Conservation (phyloP, 2,888 invertebrate genomes). For the Pseudolycoriella hygida region DNA sequence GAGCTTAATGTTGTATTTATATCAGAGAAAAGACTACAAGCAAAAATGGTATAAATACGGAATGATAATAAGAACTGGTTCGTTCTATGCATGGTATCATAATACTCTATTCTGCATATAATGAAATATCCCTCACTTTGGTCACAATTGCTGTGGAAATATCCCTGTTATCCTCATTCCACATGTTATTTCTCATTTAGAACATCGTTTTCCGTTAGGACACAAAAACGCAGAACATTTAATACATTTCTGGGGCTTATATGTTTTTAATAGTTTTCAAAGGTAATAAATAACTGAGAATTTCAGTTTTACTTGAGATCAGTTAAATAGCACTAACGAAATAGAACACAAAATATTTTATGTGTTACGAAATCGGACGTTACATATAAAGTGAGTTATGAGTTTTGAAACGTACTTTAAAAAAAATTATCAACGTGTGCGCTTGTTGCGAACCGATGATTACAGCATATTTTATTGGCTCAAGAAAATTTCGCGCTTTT, state of each 20-base stretch:
- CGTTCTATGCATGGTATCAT: not conserved
- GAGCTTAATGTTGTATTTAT: slow-evolving; percentile 9
- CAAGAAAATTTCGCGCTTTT: too few relatives aligned
- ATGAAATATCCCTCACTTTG: not conserved
- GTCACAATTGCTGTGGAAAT: not conserved
- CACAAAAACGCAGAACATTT: slow-evolving; percentile 4
- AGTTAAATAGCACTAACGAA: too few relatives aligned
- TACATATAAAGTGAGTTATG: too few relatives aligned
- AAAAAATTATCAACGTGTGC: too few relatives aligned
- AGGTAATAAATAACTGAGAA: slow-evolving; percentile 5
- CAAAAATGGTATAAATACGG: slow-evolving; percentile 6
- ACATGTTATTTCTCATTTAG: not conserved
- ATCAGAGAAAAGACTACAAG: not conserved
- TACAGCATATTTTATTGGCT: too few relatives aligned
- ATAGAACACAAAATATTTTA: too few relatives aligned
- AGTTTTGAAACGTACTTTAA: too few relatives aligned
- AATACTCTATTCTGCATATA: not conserved
- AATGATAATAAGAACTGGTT: slow-evolving; percentile 8
- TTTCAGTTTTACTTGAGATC: slow-evolving; percentile 3
- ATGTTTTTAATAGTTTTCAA: slow-evolving; percentile 5
- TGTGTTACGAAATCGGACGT: too few relatives aligned
- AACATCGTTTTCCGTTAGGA: not conserved
- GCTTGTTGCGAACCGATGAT: too few relatives aligned
- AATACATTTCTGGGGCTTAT: slow-evolving; percentile 3
- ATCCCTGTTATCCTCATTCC: not conserved